Evolutionary conservation across 2,797 vertebrate genomes (phyloP).

Genomic region (Argyrosomus regius): DNA sequence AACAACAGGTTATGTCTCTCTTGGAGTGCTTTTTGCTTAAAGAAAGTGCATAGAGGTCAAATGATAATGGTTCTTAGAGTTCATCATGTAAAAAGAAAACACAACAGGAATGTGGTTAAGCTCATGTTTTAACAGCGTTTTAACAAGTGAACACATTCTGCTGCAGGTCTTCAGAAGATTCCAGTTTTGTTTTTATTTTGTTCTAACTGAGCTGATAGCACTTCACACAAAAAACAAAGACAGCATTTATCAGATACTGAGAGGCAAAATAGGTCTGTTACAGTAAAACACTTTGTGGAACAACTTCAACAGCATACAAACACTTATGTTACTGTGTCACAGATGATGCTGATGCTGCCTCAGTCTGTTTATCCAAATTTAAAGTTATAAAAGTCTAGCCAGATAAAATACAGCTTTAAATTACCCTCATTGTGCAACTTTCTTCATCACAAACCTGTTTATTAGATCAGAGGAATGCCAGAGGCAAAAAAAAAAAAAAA

Average conservation of each 20-base stretch:
- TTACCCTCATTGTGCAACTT: constrained; percentile 5
- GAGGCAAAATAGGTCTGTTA: constrained; percentile 26
- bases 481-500: constrained; percentile 18
- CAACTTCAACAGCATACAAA: constrained; percentile 26
- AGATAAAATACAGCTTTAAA: constrained; percentile 59
- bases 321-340: constrained; percentile 8
- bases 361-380: constrained; percentile 31
- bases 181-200: constrained; percentile 28
- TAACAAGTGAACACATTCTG: constrained; percentile 21
- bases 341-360: background rate
- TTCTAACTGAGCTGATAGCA: constrained; percentile 19
- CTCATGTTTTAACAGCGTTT: constrained; percentile 4
- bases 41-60: constrained; percentile 50
- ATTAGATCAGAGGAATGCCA: constrained; percentile 14
- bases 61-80: constrained; percentile 3
- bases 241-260: constrained; percentile 10
- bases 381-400: constrained; percentile 54
- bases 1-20: constrained; percentile 27
- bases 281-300: constrained; percentile 50
- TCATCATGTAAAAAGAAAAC: constrained; percentile 18
- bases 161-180: constrained; percentile 18
- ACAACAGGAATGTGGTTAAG: constrained; percentile 41
- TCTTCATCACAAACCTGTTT: constrained; percentile 10
- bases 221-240: constrained; percentile 34
- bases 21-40: constrained; percentile 44